Evolutionary conservation across 2,888 invertebrate species (phyloP).

Genomic region (Lochmaea capreae): DNA sequence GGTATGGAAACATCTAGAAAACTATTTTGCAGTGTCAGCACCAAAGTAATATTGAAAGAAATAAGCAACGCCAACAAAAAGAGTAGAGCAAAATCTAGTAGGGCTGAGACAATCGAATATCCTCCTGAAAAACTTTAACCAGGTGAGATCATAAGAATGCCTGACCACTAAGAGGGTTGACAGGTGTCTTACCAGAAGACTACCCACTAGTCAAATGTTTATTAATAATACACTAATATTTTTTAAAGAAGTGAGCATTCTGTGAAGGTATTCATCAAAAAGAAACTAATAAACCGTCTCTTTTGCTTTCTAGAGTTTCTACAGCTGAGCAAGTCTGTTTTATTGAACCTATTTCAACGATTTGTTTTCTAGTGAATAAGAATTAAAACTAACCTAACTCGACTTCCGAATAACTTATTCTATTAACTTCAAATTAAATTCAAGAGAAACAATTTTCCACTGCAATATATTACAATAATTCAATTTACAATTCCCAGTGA

Average conservation of each 20-base stretch:
- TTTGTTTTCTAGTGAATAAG: conserved; percentile 14
- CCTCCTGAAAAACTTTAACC: not conserved
- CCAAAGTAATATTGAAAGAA: too few relatives aligned
- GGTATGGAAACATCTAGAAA: too few relatives aligned
- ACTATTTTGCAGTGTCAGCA: too few relatives aligned
- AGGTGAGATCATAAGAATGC: not conserved
- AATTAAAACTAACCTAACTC: conserved; percentile 26
- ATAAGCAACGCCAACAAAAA: too few relatives aligned
- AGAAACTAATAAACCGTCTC: too few relatives aligned
- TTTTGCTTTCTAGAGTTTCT: too few relatives aligned
- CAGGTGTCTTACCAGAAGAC: not conserved
- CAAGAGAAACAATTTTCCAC: conserved; percentile 43
- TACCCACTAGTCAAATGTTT: too few relatives aligned
- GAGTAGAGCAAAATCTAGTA: not conserved
- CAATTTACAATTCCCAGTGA: conserved; percentile 49
- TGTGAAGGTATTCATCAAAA: too few relatives aligned
- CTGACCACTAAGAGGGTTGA: not conserved
- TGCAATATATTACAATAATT: conserved; percentile 50
- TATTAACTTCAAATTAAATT: conserved; percentile 42
- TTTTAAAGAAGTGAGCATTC: too few relatives aligned
- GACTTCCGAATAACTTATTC: conserved; percentile 38
- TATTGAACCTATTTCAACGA: not conserved
- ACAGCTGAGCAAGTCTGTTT: too few relatives aligned
- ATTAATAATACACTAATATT: too few relatives aligned
- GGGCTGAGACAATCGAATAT: not conserved